These are phyloP conservation scores for Platysternon megacephalum DNA, from an alignment of 2,113 vertebrate species.

Conservation along the genomic window DNA sequence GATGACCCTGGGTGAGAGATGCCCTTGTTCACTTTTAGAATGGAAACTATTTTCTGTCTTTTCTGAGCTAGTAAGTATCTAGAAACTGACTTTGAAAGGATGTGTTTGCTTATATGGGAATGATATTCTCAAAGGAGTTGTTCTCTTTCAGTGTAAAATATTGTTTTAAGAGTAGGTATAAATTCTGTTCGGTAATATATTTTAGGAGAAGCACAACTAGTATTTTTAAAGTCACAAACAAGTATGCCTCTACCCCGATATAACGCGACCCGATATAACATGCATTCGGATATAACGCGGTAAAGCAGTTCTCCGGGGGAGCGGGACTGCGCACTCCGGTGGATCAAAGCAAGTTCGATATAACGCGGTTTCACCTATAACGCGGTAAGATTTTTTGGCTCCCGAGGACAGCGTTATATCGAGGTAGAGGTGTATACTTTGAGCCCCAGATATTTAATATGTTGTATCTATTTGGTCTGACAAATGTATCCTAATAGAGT, in stretches of 20 bases:
- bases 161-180: conserved; percentile 46
- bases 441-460: background rate
- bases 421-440: too few relatives aligned
- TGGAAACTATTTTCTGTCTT: rapidly evolving
- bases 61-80: rapidly evolving
- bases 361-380: too few relatives aligned
- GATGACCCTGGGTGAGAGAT: background rate
- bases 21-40: background rate
- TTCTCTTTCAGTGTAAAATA: conserved; percentile 21
- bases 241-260: too few relatives aligned
- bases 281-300: too few relatives aligned
- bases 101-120: conserved; percentile 10
- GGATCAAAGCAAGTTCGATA: too few relatives aligned
- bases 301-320: too few relatives aligned
- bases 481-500: background rate
- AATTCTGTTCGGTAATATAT: conserved; percentile 5
- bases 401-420: too few relatives aligned
- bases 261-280: too few relatives aligned
- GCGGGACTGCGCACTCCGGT: too few relatives aligned
- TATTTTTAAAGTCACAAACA: conserved; percentile 18
- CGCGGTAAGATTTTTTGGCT: too few relatives aligned
- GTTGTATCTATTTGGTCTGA: background rate
- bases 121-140: background rate
- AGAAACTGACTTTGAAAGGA: conserved; percentile 12
- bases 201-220: conserved; percentile 17